These are phyloP conservation scores for Eidolon dupreanum DNA, from an alignment of 2,797 vertebrate species.

Conservation along the genomic window DNA sequence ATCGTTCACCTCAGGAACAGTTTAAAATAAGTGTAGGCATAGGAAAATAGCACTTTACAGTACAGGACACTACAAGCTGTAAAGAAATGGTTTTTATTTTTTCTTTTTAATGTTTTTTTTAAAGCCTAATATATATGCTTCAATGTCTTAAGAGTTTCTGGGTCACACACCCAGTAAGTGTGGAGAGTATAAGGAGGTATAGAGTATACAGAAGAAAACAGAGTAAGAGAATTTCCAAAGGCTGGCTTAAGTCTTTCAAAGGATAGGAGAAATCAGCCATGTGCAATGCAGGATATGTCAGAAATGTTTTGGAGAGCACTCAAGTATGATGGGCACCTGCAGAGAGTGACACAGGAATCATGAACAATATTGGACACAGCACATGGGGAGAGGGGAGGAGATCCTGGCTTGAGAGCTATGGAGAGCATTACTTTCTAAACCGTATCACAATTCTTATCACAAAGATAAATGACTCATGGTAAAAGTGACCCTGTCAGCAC, in stretches of 20 bases:
- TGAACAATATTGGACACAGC: accelerated
- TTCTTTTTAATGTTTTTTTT: background rate
- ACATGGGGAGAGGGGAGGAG: accelerated
- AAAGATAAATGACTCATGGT: accelerated
- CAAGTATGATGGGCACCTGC: accelerated
- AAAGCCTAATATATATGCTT: background rate
- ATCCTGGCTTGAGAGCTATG: background rate
- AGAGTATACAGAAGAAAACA: background rate
- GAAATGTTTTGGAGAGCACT: background rate
- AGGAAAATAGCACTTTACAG: background rate
- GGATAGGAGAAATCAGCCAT: accelerated
- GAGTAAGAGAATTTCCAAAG: background rate
- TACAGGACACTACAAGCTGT: background rate
- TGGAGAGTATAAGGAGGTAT: background rate
- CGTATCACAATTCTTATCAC: accelerated
- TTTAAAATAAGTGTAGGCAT: background rate
- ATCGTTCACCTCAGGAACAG: background rate
- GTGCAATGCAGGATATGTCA: accelerated
- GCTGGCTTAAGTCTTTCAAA: background rate
- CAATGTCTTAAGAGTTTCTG: background rate
- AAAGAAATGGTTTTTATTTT: background rate
- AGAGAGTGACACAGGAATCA: background rate
- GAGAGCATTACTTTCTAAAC: background rate
- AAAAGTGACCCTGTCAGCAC: accelerated
- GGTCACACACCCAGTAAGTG: background rate